Base-by-base conservation (phyloP, 64 coral and sea anemone species). In the Montipora sp. region DNA sequence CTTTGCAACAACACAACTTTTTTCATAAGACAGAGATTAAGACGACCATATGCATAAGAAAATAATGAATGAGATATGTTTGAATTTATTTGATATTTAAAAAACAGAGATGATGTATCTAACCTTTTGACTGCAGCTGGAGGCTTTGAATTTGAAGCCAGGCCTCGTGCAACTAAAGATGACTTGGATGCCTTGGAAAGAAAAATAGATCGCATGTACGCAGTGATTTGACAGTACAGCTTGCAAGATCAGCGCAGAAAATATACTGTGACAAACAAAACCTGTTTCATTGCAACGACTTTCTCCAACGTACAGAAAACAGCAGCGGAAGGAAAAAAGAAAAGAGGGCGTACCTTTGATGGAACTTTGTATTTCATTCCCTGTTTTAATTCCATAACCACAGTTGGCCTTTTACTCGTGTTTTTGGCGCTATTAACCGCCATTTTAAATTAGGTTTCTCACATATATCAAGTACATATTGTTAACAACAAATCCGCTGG, bases 131-230 rank as follows among this genome's bases (percentile, higher is more conserved):
- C 24, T 12, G 80, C 79, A 43, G 65, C 53, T 57, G 53, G 71
- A 69, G 87, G 81, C 65, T 67, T 94, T 20, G 93, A 68, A 90
- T 97, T 97, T 77, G 95, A 53, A 78, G 95, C 89, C 77, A 97
- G 95, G 59, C 95, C 95, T 74, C 92, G 83, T 43, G 95, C 83
- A 75, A 92, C 70, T 80, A 97, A 90, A 43, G 95, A 97, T 81
- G 95, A 89, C 76, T 97, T 97, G 55, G 95, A 97, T 19, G 95
- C 77, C 95, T 97, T 48, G 18, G 78, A 77, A 0, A 72, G 19
- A 72, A 23, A 71, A 11, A 63, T 3, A 3, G 60, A 14, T 63
- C 14, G 14, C 60, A 14, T 15, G 14, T 14, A 12, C 8, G 9
- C 36, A 36, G 36, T 36, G 36, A 36, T 36, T 36, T 36, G 36